phyloP scores from a whole-genome alignment of 1,140 invertebrate genomes.

The Psix sp. region DNA sequence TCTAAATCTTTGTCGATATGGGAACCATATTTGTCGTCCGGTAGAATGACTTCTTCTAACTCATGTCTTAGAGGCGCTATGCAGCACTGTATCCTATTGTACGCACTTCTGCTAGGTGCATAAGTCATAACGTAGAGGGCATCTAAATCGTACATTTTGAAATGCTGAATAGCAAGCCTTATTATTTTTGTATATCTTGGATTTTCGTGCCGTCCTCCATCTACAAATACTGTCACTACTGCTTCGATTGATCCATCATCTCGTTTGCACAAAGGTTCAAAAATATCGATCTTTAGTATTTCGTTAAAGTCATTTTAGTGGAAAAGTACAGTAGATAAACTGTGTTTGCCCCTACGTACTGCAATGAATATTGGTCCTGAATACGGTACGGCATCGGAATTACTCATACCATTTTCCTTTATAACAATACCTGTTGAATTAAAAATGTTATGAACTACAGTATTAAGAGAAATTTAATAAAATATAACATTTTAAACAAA shows the following conservation, averaged over 20 bases:
- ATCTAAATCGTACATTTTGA: constrained; percentile 63
- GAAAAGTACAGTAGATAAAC: constrained; percentile 44
- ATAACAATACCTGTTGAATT: constrained; percentile 63
- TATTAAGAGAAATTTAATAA: too few relatives aligned
- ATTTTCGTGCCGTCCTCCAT: constrained; percentile 71
- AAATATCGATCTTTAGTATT: not conserved
- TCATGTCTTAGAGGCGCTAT: constrained; percentile 42
- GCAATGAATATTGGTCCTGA: constrained; percentile 71
- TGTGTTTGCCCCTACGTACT: constrained; percentile 66
- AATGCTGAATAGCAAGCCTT: constrained; percentile 58
- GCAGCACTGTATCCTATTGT: constrained; percentile 61
- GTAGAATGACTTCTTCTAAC: too few relatives aligned
- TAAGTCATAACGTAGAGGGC: constrained; percentile 71
- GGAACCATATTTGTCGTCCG: too few relatives aligned
- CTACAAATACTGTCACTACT: constrained; percentile 1
- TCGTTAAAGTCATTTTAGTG: not conserved
- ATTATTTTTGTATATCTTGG: constrained; percentile 70
- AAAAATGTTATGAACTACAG: too few relatives aligned
- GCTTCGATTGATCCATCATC: constrained; percentile 32
- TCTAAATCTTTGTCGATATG: too few relatives aligned
- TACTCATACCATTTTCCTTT: constrained; percentile 55
- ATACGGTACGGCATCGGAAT: constrained; percentile 63
- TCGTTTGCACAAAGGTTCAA: constrained; percentile 49
- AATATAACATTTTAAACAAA: too few relatives aligned
- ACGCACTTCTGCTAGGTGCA: constrained; percentile 68